A percentile compares a stretch with the other conserved stretches of the same genome.
phyloP scores from a whole-genome alignment of 2,113 vertebrate genomes.

The Brachyistius frenatus region DNA sequence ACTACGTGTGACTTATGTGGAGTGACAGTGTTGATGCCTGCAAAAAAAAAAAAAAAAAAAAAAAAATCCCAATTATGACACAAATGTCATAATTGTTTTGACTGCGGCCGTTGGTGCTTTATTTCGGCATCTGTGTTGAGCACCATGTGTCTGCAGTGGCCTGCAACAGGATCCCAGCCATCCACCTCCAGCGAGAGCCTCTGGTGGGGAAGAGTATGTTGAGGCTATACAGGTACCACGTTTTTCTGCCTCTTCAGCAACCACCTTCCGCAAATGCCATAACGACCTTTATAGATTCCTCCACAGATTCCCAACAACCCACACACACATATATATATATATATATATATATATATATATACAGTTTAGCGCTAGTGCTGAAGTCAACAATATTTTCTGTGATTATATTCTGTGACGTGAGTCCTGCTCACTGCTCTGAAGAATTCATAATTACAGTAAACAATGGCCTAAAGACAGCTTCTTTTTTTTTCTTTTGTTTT shows the following conservation, averaged over 20 bases:
- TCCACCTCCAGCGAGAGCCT: slow-evolving; percentile 58
- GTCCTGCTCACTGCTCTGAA: slow-evolving; percentile 47
- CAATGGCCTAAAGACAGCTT: slow-evolving; percentile 52
- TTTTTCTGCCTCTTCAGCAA: slow-evolving; percentile 61
- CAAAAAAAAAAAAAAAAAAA: slow-evolving; percentile 45
- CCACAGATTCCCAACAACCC: slow-evolving; percentile 36
- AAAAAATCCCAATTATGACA: slow-evolving; percentile 55
- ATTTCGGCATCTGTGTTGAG: slow-evolving; percentile 69
- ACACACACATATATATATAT: background rate
- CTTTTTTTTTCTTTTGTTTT: background rate
- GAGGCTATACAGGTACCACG: slow-evolving; percentile 31
- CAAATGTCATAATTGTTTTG: slow-evolving; percentile 70
- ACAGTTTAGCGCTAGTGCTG: slow-evolving; percentile 41
- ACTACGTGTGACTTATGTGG: slow-evolving; percentile 27
- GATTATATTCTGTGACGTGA: slow-evolving; percentile 59
- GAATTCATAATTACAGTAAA: slow-evolving; percentile 69
- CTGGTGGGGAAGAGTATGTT: slow-evolving; percentile 50
- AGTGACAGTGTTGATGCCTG: slow-evolving; percentile 28
- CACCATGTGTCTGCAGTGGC: slow-evolving; percentile 65
- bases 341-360: slow-evolving; percentile 12
- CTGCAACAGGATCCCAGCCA: slow-evolving; percentile 65
- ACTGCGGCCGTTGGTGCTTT: slow-evolving; percentile 58
- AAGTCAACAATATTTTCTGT: slow-evolving; percentile 53
- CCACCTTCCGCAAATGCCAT: slow-evolving; percentile 50
- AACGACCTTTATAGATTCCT: slow-evolving; percentile 52